Evolutionary conservation across 2,797 vertebrate species (phyloP).

Genomic region (Pseudochromis fuscus): DNA sequence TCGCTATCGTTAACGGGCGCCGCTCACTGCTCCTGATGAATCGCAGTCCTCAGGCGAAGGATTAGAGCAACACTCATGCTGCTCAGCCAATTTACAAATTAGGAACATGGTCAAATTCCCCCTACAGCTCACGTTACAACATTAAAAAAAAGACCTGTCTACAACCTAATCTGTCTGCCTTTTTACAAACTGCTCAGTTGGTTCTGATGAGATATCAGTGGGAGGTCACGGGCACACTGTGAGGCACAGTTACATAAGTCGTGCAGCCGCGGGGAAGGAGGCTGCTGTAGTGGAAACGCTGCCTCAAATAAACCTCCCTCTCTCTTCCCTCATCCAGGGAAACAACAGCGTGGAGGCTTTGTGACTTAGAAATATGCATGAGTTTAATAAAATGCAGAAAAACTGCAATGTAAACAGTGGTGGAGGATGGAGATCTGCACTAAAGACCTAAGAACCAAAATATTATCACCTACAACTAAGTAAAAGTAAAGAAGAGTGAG

Average conservation of each 20-base stretch:
- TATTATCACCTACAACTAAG: too few species aligned
- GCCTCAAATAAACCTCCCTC: constrained; percentile 48
- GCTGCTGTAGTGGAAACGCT: constrained; percentile 27
- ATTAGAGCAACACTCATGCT: constrained; percentile 41
- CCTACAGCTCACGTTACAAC: constrained; percentile 14
- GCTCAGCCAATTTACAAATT: constrained; percentile 54
- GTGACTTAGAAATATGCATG: not conserved
- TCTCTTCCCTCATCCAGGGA: constrained; percentile 6
- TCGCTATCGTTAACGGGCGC: constrained; percentile 17
- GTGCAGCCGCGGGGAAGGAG: constrained; percentile 24
- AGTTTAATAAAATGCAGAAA: constrained; percentile 4
- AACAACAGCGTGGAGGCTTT: constrained; percentile 4
- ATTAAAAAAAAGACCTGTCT: constrained; percentile 21
- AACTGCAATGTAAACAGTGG: too few species aligned
- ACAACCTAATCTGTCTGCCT: constrained; percentile 39
- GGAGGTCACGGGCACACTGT: constrained; percentile 51
- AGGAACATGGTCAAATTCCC: constrained; percentile 39
- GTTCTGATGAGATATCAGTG: constrained; percentile 43
- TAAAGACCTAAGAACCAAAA: too few species aligned
- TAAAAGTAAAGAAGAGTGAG: too few species aligned
- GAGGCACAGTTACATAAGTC: constrained; percentile 56
- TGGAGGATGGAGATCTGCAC: too few species aligned
- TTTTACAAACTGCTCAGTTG: constrained; percentile 24
- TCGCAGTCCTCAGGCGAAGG: constrained; percentile 45
- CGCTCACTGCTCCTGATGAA: constrained; percentile 15